A percentile compares a stretch with the other conserved stretches of the same genome.
Conservation (phyloP, 2,888 invertebrate species). For the Pemphredon lugubris region DNA sequence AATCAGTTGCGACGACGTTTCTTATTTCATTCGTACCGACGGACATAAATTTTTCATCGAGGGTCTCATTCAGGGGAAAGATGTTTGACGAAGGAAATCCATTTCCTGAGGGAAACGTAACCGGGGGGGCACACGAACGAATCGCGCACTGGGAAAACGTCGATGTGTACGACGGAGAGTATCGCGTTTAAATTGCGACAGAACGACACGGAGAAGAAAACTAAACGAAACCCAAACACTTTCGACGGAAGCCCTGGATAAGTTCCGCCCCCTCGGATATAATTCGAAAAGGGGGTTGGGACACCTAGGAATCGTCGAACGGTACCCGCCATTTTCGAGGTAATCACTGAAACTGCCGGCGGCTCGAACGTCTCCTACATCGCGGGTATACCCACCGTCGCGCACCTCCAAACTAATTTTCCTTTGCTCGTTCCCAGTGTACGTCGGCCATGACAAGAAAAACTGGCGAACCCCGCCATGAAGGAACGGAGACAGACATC, state of each 20-base stretch:
- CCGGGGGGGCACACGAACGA: conserved; percentile 15
- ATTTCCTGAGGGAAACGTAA: conserved; percentile 31
- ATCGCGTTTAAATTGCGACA: conserved; percentile 16
- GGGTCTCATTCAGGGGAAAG: conserved; percentile 21
- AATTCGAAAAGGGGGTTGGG: neutral
- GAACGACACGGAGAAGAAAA: too few relatives aligned
- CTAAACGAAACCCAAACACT: conserved; percentile 30
- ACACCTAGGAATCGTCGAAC: conserved; percentile 23
- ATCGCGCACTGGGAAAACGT: conserved; percentile 31
- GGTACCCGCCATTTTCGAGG: conserved; percentile 64
- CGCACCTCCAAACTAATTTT: conserved; percentile 22
- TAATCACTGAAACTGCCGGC: conserved; percentile 54
- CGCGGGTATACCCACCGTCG: neutral
- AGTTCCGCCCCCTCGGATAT: neutral
- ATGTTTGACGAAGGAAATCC: conserved; percentile 26
- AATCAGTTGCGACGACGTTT: too few relatives aligned
- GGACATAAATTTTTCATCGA: neutral
- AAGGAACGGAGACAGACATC: neutral
- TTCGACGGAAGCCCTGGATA: neutral
- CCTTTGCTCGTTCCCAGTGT: neutral
- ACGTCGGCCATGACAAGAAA: conserved; percentile 19
- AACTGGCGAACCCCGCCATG: neutral
- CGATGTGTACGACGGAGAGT: conserved; percentile 35
- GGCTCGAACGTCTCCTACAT: conserved; percentile 12
- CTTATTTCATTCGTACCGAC: conserved; percentile 1